These are phyloP conservation scores for Eonycteris spelaea DNA, from an alignment of 2,113 vertebrate species.

Conservation along the genomic window DNA sequence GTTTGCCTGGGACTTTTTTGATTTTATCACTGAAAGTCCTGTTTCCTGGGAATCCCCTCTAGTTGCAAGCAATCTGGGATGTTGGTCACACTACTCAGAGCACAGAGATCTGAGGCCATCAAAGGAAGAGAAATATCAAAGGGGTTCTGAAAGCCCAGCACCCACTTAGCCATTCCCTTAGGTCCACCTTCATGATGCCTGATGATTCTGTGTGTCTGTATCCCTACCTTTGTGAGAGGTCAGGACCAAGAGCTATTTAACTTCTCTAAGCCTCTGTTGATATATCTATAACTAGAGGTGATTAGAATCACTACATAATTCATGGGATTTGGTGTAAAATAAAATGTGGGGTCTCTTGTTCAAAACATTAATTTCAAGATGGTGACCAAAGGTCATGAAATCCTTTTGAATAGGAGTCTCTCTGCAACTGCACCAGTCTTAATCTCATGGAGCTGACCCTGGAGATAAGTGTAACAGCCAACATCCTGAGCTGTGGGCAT, in stretches of 20 bases:
- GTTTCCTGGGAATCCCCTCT: neutral
- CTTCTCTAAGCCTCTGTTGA: neutral
- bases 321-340: neutral
- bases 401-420: neutral
- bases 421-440: neutral
- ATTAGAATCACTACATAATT: neutral
- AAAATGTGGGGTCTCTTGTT: neutral
- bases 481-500: too few species aligned
- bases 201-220: neutral
- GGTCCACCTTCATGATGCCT: neutral
- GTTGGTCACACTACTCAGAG: neutral
- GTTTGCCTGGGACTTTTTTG: neutral
- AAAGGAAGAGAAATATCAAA: neutral
- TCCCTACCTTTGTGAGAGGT: neutral
- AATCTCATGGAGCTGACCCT: neutral
- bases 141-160: neutral
- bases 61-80: neutral
- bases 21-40: neutral
- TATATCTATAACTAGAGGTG: neutral
- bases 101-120: neutral
- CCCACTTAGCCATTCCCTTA: neutral
- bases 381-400: neutral
- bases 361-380: constrained; percentile 13
- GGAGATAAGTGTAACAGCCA: neutral
- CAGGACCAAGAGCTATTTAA: neutral